These are phyloP conservation scores for Leptodactylus fuscus DNA, from an alignment of 2,113 vertebrate genomes.

Conservation along the genomic window DNA sequence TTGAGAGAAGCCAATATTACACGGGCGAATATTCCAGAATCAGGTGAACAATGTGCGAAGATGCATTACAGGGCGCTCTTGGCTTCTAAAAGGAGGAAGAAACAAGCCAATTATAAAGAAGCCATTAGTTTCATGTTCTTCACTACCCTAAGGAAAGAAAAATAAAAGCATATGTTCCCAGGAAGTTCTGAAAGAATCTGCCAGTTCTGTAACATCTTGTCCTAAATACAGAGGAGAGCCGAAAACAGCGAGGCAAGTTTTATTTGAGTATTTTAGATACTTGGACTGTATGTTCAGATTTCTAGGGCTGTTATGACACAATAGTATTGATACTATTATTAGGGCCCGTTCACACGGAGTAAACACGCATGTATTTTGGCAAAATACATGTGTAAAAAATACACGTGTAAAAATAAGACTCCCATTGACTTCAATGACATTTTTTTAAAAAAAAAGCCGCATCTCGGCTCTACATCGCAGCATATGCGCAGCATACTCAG, in stretches of 20 bases:
- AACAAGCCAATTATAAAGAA: not conserved
- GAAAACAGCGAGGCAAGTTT: not conserved
- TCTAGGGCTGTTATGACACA: not conserved
- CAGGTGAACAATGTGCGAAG: not conserved
- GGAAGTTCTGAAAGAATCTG: conserved; percentile 4
- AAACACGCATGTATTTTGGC: too few species aligned
- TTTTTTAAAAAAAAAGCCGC: too few species aligned
- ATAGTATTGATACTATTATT: too few species aligned
- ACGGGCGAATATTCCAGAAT: not conserved
- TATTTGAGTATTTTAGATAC: not conserved
- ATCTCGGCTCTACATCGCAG: too few species aligned
- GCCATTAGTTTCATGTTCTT: not conserved
- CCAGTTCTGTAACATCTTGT: conserved; percentile 18
- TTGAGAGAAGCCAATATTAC: not conserved
- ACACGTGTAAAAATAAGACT: too few species aligned
- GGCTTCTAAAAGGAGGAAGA: conserved; percentile 7
- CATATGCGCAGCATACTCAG: too few species aligned
- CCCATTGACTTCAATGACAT: too few species aligned
- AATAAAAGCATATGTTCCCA: conserved; percentile 36
- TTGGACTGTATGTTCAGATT: not conserved
- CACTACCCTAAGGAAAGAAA: conserved; percentile 13
- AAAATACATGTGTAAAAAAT: too few species aligned
- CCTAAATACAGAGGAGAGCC: not conserved
- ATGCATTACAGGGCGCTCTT: not conserved
- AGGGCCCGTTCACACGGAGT: too few species aligned